These are phyloP conservation scores for Parnassius mnemosyne DNA, from an alignment of 2,888 invertebrate genomes.

Conservation along the genomic window DNA sequence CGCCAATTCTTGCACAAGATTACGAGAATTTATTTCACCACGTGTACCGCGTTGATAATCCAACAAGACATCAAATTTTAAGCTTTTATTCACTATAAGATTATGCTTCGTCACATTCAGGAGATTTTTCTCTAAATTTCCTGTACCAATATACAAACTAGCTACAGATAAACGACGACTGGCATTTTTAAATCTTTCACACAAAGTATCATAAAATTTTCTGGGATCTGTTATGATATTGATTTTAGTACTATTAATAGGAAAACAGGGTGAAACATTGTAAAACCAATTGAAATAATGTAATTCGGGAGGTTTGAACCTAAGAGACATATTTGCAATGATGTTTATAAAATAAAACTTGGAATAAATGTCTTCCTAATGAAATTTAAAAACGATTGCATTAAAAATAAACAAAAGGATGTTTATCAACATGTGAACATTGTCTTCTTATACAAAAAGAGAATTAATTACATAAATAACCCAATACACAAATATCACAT, in stretches of 20 bases:
- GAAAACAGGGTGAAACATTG: conserved; percentile 84
- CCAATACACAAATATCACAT: too few species aligned
- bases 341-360: neutral
- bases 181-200: conserved; percentile 84
- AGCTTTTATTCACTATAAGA: conserved; percentile 69
- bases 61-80: conserved; percentile 89
- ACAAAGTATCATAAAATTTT: conserved; percentile 87
- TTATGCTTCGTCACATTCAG: conserved; percentile 84
- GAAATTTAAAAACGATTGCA: too few species aligned
- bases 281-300: conserved; percentile 83
- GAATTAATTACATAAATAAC: too few species aligned
- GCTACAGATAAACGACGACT: conserved; percentile 88
- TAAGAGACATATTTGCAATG: conserved; percentile 46
- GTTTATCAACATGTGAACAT: too few species aligned
- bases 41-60: conserved; percentile 95
- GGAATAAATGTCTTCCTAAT: too few species aligned
- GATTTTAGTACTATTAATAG: conserved; percentile 84
- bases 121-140: conserved; percentile 88
- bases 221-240: conserved; percentile 87
- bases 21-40: conserved; percentile 87
- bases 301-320: conserved; percentile 66
- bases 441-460: too few species aligned
- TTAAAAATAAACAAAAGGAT: too few species aligned
- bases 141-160: conserved; percentile 96
- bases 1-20: conserved; percentile 88